A percentile compares a stretch with the other conserved stretches of the same genome.
phyloP scores from a whole-genome alignment of 1,140 invertebrate species.

The Calliphora vicina region DNA sequence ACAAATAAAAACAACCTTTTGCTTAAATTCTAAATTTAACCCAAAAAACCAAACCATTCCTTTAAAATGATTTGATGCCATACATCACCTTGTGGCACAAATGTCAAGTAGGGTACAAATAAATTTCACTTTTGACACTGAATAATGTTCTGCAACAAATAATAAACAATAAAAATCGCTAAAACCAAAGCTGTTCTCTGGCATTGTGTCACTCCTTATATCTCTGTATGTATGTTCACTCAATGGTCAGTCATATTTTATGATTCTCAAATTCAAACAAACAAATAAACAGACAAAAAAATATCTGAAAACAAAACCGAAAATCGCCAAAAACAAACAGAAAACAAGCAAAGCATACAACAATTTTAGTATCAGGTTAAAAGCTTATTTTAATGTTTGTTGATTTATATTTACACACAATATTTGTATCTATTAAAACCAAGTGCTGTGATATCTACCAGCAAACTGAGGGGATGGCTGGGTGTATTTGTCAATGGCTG shows the following conservation, averaged over 20 bases:
- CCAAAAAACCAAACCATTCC: background rate
- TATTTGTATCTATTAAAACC: slow-evolving; percentile 4
- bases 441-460: background rate
- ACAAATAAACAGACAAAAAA: background rate
- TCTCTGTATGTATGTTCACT: no score
- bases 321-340: background rate
- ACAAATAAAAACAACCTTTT: no score
- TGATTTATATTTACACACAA: slow-evolving; percentile 26
- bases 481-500: no score
- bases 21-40: background rate
- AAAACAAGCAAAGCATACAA: background rate
- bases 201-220: background rate
- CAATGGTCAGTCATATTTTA: background rate
- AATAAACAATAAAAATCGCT: background rate
- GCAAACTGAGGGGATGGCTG: no score
- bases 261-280: background rate
- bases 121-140: background rate
- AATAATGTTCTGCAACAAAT: background rate
- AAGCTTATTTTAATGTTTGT: slow-evolving; percentile 23
- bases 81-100: no score
- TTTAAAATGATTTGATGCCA: background rate
- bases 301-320: background rate
- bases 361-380: background rate
- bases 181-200: background rate
- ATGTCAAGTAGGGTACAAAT: no score